Evolutionary conservation across 2,113 vertebrate species (phyloP), one percentile per base, ranked within the genome.

Genomic region (Plestiodon gilberti): DNA sequence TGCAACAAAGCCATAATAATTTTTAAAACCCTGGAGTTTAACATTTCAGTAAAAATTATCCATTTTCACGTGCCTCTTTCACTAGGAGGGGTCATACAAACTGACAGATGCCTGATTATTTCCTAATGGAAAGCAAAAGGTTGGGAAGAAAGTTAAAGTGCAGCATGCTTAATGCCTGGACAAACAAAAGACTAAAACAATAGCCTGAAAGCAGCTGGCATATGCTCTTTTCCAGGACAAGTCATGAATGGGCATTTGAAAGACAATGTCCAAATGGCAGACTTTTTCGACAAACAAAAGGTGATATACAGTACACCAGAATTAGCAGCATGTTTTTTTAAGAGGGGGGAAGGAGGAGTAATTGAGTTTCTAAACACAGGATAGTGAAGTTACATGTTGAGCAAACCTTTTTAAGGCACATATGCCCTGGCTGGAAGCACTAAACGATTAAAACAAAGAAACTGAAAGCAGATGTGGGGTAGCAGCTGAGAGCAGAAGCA

Each of bases 161-260:
- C n/a, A 69, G 43, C 55, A 61, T 43, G 2, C 5, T 13, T 22
- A 79, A 20, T 6, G 81, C 0, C 0, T 0, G 33, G 22, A 35
- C 55, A 86, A 0, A 0, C 59, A 84, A 86, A 90, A 77, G 6
- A 0, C 61, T 13, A 20, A 52, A 73, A 85, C 1, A 35, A 64
- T 43, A 79, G 38, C 17, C 40, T 78, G 78, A n/a, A 89, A 79
- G 2, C 9, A 64, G 69, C 48, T 55, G 35, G 25, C 2, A 2
- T 61, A 85, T 1, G 0, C 52, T 88, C 35, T 1, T 52, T 43
- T 82, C 14, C 61, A 25, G 0, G 69, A 35, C 43, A 61, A 91
- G 77, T 18, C 83, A 55, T 22, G 33, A 87, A 82, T 2, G 78
- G 55, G 35, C 30, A 71, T 80, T 88, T 91, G 69, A 83, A 52